A percentile compares a stretch with the other conserved stretches of the same genome.
phyloP scores from a whole-genome alignment of 2,113 vertebrate genomes.

The Aplodontia rufa region DNA sequence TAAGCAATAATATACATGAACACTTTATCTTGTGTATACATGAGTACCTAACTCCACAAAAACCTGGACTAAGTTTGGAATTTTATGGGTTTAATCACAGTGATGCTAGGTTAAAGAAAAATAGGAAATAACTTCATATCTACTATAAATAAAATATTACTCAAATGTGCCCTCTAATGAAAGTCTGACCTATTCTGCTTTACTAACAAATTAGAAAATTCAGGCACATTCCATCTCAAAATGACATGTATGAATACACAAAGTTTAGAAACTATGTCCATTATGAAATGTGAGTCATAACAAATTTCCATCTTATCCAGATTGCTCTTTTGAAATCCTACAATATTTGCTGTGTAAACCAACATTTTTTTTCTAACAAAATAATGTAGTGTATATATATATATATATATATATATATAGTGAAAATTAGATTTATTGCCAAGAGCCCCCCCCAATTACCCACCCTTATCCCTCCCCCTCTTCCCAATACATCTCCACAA shows the following conservation, averaged over 20 bases:
- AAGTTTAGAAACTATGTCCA: background rate
- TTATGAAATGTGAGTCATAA: background rate
- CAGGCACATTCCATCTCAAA: background rate
- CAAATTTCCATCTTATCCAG: background rate
- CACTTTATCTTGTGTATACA: background rate
- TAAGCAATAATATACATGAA: background rate
- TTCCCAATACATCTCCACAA: too few species aligned
- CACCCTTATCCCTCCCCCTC: too few species aligned
- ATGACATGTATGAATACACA: background rate
- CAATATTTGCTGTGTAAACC: background rate
- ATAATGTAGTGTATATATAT: too few species aligned
- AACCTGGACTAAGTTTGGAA: background rate
- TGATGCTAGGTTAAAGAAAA: background rate
- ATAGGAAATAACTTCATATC: background rate
- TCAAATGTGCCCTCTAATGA: background rate
- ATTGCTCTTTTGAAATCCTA: background rate
- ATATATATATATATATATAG: too few species aligned
- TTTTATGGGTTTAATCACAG: background rate
- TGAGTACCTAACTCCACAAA: too few species aligned
- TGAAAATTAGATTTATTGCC: too few species aligned
- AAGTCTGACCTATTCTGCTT: background rate
- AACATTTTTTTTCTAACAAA: too few species aligned
- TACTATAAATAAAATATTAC: background rate
- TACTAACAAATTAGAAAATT: background rate
- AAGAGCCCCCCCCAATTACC: too few species aligned